Base-by-base conservation (phyloP, 2,888 invertebrate species). In the Acanthopleura granulata region DNA sequence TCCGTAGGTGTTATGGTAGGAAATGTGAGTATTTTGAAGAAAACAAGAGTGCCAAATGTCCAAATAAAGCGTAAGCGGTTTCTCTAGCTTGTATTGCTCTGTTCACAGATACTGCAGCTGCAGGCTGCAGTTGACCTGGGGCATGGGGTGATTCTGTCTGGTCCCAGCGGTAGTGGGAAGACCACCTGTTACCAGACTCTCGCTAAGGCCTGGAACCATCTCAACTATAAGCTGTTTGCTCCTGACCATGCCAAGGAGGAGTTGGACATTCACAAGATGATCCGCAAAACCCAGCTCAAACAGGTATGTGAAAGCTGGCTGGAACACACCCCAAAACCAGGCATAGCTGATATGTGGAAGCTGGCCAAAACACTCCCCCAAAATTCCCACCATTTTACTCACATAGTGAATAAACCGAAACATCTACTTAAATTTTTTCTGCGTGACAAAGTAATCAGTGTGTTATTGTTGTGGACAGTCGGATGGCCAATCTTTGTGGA, bases 151-250 rank as follows among this genome's bases (percentile, higher is more conserved):
- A 85, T 90, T 12, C 76, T 90, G 73, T 79, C 79, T 22, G 90
- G 90, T 0, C 83, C 84, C 16, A 75, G 87, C 9, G 90, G 89
- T 0, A 86, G 88, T 74, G 90, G 89, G 6, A 90, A 90, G 79
- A 84, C 89, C 6, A 87, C 87, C 1, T 75, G 83, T 61, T 83
- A 83, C 72, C 79, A 79, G 9, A 83, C 85, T 9, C 82, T 90
- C 75, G 83, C 86, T 49, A 80, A 87, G 49, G 87, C 88, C 30
- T 81, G 89, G 70, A 89, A 87, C 78, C 77, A 82, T 22, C 84
- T 89, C 22, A 87, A 86, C 79, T 84, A 84, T 77, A 82, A 85
- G 51, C 79, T 84, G 74, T 86, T 84, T 79, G 84, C 85, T 16
- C 86, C 86, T 11, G 86, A 87, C 72, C 86, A 86, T 75, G 83